Percentiles rank a stretch among this genome's conserved stretches.
Conservation (phyloP, 2,113 vertebrate species). For the Delphinus delphis region DNA sequence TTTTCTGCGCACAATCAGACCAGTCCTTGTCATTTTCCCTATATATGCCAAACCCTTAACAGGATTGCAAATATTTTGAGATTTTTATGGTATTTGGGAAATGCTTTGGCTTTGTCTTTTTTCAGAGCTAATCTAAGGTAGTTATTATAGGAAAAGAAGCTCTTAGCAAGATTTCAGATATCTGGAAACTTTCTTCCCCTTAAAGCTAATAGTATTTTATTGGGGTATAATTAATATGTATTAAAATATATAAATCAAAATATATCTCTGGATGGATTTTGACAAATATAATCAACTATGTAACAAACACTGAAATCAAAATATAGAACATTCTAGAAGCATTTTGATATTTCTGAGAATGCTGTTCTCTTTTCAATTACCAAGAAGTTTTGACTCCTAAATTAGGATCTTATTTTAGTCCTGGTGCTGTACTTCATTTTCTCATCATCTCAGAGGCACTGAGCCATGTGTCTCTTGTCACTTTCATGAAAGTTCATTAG, state of each 20-base stretch:
- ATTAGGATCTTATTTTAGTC: background rate
- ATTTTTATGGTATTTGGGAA: background rate
- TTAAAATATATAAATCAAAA: constrained; percentile 1
- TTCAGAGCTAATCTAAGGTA: background rate
- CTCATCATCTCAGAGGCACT: background rate
- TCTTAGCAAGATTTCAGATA: background rate
- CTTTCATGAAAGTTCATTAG: background rate
- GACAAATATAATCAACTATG: background rate
- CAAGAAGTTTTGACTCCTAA: background rate
- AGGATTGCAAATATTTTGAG: background rate
- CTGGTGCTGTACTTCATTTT: background rate
- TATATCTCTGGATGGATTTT: background rate
- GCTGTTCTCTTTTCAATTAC: background rate
- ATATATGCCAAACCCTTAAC: background rate
- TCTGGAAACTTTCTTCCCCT: background rate
- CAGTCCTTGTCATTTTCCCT: background rate
- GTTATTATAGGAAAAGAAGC: background rate
- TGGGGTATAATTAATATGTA: background rate
- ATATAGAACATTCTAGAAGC: background rate
- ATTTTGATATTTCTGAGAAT: background rate
- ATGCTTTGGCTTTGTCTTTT: background rate
- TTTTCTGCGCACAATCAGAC: background rate
- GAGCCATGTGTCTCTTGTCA: background rate
- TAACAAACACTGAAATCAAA: background rate
- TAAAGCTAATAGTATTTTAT: background rate